Percentiles rank a stretch among this genome's conserved stretches.
These are phyloP conservation scores for Anoncus sp. DNA, from an alignment of 2,888 invertebrate species.

Conservation along the genomic window DNA sequence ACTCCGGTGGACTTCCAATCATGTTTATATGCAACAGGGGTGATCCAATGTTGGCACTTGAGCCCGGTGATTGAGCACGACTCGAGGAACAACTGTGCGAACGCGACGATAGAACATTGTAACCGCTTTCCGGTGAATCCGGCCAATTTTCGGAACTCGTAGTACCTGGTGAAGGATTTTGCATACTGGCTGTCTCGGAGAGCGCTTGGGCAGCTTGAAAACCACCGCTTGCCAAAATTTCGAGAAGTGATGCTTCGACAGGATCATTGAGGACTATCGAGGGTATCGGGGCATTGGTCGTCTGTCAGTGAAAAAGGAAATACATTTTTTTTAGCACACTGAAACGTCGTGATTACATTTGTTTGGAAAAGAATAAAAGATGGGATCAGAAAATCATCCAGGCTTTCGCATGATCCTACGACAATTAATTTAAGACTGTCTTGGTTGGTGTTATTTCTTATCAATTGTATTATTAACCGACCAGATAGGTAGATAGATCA, in stretches of 20 bases:
- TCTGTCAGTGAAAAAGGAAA: slow-evolving; percentile 15
- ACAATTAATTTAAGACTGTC: too few relatives aligned
- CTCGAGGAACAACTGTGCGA: slow-evolving; percentile 72
- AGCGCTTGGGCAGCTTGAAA: slow-evolving; percentile 70
- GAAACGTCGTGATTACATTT: neutral
- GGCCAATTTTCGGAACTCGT: slow-evolving; percentile 70
- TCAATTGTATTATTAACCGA: too few relatives aligned
- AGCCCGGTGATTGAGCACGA: slow-evolving; percentile 71
- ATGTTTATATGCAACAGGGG: slow-evolving; percentile 60
- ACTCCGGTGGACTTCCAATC: slow-evolving; percentile 64
- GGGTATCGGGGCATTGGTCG: slow-evolving; percentile 53
- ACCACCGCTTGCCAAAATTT: slow-evolving; percentile 66
- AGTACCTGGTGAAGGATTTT: slow-evolving; percentile 62
- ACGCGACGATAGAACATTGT: slow-evolving; percentile 65
- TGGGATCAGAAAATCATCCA: too few relatives aligned
- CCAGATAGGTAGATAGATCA: too few relatives aligned
- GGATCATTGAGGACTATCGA: slow-evolving; percentile 66
- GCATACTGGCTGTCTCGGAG: slow-evolving; percentile 63
- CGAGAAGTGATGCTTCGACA: slow-evolving; percentile 68
- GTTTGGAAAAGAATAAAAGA: too few relatives aligned
- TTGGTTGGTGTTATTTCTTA: too few relatives aligned
- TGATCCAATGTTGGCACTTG: slow-evolving; percentile 61
- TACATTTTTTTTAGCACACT: neutral
- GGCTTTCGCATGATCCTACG: too few relatives aligned
- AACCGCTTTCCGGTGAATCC: slow-evolving; percentile 70